Evolutionary conservation across 2,888 invertebrate genomes (phyloP).

Genomic region (Trachelus tabidus): DNA sequence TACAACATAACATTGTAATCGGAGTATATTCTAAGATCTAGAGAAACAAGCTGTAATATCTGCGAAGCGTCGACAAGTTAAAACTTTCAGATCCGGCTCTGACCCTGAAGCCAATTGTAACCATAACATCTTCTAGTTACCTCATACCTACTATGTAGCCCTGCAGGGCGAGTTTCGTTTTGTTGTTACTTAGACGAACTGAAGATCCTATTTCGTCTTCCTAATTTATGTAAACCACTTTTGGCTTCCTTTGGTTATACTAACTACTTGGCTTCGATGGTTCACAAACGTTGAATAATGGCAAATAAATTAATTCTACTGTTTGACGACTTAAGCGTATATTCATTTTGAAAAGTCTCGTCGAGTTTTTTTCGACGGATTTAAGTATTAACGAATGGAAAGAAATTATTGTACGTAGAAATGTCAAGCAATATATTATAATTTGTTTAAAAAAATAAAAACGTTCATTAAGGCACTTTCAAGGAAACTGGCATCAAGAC

Average conservation of each 20-base stretch:
- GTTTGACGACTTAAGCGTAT: neutral
- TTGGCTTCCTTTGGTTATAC: neutral
- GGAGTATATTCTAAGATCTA: too few relatives aligned
- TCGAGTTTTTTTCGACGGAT: neutral
- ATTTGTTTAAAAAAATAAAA: neutral
- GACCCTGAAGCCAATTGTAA: neutral
- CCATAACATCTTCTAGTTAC: neutral
- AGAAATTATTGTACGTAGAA: neutral
- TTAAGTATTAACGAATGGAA: neutral
- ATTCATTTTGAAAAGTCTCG: neutral
- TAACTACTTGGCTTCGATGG: neutral
- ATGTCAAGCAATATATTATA: neutral
- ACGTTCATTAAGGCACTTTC: neutral
- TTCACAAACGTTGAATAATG: neutral
- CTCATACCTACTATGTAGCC: neutral
- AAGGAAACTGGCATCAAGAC: neutral
- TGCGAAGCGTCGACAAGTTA: too few relatives aligned
- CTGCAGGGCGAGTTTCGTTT: neutral
- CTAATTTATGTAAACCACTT: neutral
- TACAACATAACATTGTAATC: neutral
- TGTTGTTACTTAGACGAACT: neutral
- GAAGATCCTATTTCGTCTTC: neutral
- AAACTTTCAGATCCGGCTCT: too few relatives aligned
- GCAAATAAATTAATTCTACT: neutral
- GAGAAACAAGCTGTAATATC: too few relatives aligned